Percentiles rank a stretch among this genome's conserved stretches.
phyloP scores from a whole-genome alignment of 2,113 vertebrate genomes.

The Gobio gobio region DNA sequence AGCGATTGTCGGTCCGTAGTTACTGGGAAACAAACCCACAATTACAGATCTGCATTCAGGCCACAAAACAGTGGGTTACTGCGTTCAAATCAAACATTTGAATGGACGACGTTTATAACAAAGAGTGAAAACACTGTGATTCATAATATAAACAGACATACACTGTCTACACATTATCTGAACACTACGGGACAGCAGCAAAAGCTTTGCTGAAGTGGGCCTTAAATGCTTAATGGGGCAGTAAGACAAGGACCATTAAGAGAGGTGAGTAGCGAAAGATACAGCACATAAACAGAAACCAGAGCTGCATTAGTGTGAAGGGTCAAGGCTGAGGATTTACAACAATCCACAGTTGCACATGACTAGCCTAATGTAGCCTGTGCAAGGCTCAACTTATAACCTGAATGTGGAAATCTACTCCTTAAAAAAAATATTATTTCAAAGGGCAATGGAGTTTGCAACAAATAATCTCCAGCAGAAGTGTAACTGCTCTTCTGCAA shows the following conservation, averaged over 20 bases:
- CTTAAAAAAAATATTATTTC: background rate
- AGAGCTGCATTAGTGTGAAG: slow-evolving; percentile 11
- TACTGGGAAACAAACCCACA: slow-evolving; percentile 70
- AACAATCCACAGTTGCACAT: background rate
- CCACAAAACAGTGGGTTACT: background rate
- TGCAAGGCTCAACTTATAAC: background rate
- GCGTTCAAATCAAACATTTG: background rate
- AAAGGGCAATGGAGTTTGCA: background rate
- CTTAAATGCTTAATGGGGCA: background rate
- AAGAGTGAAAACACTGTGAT: background rate
- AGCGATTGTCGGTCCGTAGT: slow-evolving; percentile 87
- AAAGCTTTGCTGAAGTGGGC: slow-evolving; percentile 10
- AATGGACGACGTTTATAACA: background rate
- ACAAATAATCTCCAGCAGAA: background rate
- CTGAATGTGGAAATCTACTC: background rate
- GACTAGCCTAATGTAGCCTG: background rate
- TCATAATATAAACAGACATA: background rate
- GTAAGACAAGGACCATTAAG: background rate
- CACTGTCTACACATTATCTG: background rate
- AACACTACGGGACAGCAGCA: background rate
- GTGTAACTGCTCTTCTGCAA: background rate
- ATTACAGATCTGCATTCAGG: background rate
- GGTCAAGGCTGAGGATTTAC: background rate
- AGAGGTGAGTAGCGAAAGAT: background rate
- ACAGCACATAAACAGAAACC: background rate